Conservation (phyloP, 2,888 invertebrate species). For the Pterostichus niger region DNA sequence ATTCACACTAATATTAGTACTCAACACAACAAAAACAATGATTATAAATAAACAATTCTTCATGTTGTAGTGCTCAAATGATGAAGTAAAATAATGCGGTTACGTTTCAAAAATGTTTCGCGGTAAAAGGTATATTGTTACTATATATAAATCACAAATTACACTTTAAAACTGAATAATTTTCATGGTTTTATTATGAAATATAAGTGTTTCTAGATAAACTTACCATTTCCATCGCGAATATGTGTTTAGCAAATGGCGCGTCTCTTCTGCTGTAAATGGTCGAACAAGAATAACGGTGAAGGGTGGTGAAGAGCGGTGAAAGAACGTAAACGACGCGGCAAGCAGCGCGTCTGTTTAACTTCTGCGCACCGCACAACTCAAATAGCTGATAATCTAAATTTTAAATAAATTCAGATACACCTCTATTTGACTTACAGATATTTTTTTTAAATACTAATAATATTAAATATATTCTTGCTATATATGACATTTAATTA, state of each 20-base stretch:
- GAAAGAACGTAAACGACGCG: slow-evolving; percentile 73
- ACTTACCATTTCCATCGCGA: slow-evolving; percentile 78
- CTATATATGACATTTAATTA: not conserved
- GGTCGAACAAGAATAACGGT: slow-evolving; percentile 59
- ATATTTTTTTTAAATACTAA: slow-evolving; percentile 17
- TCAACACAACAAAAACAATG: slow-evolving; percentile 42
- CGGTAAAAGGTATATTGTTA: slow-evolving; percentile 20
- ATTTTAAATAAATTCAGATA: slow-evolving; percentile 39
- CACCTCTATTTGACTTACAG: not conserved
- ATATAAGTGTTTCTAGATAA: slow-evolving; percentile 68
- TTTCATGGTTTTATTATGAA: slow-evolving; percentile 12
- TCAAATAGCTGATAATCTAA: slow-evolving; percentile 41
- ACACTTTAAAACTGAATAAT: slow-evolving; percentile 23
- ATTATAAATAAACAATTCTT: slow-evolving; percentile 54
- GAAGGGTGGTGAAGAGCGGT: slow-evolving; percentile 70
- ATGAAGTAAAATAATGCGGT: slow-evolving; percentile 61
- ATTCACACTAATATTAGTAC: slow-evolving; percentile 14
- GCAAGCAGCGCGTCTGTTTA: slow-evolving; percentile 66
- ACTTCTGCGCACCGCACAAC: slow-evolving; percentile 59
- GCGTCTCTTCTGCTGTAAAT: slow-evolving; percentile 76
- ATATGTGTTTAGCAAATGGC: slow-evolving; percentile 78
- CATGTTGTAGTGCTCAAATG: slow-evolving; percentile 53
- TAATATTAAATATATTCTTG: not conserved
- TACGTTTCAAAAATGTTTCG: slow-evolving; percentile 56
- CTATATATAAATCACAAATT: not conserved